Base-by-base conservation (phyloP, 92 coral and sea anemone genomes). In the Palythoa grandis region DNA sequence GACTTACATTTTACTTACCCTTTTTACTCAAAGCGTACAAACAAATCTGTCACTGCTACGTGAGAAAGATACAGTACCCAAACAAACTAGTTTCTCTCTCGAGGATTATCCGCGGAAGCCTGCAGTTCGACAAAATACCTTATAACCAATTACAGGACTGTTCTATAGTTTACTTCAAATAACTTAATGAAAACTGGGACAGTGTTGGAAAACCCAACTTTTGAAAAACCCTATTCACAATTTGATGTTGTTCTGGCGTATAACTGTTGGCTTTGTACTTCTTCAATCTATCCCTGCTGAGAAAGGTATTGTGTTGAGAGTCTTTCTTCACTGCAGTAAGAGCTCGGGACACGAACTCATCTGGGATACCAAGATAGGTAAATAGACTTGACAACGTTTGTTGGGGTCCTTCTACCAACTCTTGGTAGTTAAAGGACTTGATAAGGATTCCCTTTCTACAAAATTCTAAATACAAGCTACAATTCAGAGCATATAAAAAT, bases 371-470 rank as follows among this genome's bases (percentile, higher is more conserved):
- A 10, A 73, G 57, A 50, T 11, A 39, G 12, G 10, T 47, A 50
- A 73, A 73, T 22, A 47, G 77, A 8, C 52, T 24, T 25, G 85
- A 80, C 4, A 60, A 57, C 11, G 25, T 23, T 24, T 69, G 72
- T 4, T 12, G 16, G 72, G 85, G 74, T 14, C 13, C 13, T 16
- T 80, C 38, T 72, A 80, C 17, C 47, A 80, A 29, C 13, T 80
- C 74, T 52, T 80, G 74, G 25, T 80, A 80, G n/a, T 53, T 56
- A 29, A 80, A 24, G 14, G 73, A 71, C 22, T 80, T 2, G 24
- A 80, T 80, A 16, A 57, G 72, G 24, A 80, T 14, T 20, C 85
- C 85, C 23, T 80, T 52, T 12, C 37, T 65, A 37, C 72, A 23
- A 50, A 37, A 80, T 23, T 56, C 85, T 61, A 80, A 20, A 10